These are phyloP conservation scores for Brachypteracias leptosomus DNA, from an alignment of 2,113 vertebrate genomes.

Conservation along the genomic window DNA sequence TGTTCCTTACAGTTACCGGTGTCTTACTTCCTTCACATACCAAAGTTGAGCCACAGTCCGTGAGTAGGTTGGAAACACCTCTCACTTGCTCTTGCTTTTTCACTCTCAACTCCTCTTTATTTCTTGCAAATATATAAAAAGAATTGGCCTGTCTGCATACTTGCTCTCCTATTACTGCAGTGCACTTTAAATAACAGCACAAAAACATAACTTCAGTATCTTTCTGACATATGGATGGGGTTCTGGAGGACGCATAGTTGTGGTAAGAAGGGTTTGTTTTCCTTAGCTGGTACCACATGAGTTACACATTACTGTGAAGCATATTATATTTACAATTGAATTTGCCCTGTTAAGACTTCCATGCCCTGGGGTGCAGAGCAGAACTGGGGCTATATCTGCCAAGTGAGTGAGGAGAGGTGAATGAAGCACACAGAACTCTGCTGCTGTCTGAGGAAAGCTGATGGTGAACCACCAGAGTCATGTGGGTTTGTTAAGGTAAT, in stretches of 20 bases:
- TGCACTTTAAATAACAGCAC: background rate
- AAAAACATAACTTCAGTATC: background rate
- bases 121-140: background rate
- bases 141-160: background rate
- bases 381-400: background rate
- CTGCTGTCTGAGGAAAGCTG: background rate
- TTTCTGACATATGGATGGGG: background rate
- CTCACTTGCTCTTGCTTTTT: background rate
- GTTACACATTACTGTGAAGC: background rate
- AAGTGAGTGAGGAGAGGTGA: background rate
- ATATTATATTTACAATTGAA: background rate
- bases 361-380: background rate
- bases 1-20: background rate
- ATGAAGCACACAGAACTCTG: background rate
- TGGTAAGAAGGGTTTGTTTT: background rate
- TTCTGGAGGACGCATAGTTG: background rate
- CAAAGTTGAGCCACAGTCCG: background rate
- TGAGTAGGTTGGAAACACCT: background rate
- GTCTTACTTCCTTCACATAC: background rate
- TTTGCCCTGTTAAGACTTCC: background rate
- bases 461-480: background rate
- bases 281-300: background rate
- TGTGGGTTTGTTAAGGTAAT: background rate
- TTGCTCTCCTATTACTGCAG: background rate
- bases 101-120: background rate